Evolutionary conservation across 2,113 vertebrate species (phyloP), one percentile per base, ranked within the genome.

Genomic region (Potamarius usumacintae): DNA sequence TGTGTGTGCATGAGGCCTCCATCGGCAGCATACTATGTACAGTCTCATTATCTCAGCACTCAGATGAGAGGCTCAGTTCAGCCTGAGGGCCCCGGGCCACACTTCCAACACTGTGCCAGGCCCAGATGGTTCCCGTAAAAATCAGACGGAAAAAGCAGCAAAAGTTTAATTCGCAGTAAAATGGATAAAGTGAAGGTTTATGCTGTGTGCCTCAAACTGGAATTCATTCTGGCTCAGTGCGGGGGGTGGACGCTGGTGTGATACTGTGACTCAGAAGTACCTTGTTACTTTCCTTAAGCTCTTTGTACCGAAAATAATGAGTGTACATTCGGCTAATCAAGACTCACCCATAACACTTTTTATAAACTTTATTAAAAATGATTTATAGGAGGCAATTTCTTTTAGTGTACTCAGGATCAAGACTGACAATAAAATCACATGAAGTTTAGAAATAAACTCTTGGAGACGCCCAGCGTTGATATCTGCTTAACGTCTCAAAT

Each of bases 41-140:
- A 92, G 90, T 92, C 95, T 95, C 95, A 94, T 95, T 95, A 94
- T 94, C 90, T 91, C 63, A 93, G 93, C 10, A 30, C 72, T 85
- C 62, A 72, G 82, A 88, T 84, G 27, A 88, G 82, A 84, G 60
- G 52, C 82, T 79, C 48, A 42, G 77, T 79, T 85, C 10, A 87
- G 88, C 86, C 90, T 82, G 77, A 94, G 89, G 89, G 92, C 94
- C 93, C 92, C 90, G 87, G 94, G 94, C 95, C 92, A 92, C 92
- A 86, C 84, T 92, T 93, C 92, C 92, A 94, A 91, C 88, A 89
- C 90, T 83, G 90, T 90, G 85, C 92, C 89, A 89, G 89, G 90
- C 92, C 94, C 95, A 95, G 95, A 95, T 96, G 95, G 95, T 95
- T 95, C 95, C 95, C 91, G 93, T 96, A 95, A 95, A 85, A 95